Evolutionary conservation across 2,888 invertebrate genomes (phyloP), one percentile per base, ranked within the genome.

Genomic region (Elmis aenea): DNA sequence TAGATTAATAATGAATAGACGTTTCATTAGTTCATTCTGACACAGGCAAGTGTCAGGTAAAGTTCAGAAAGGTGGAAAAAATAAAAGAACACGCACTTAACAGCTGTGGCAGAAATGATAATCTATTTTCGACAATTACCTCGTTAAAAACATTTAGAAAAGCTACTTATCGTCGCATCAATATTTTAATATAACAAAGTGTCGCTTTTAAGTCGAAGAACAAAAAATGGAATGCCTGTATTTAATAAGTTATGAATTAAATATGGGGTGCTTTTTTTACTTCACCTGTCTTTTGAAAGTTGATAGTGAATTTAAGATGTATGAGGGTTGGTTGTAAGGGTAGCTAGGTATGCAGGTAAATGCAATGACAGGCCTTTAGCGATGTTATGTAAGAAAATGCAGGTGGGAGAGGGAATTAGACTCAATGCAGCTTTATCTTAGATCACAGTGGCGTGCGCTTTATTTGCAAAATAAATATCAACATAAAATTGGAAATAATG

Each of bases 281-380:
- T 18, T 18, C 18, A 18, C 18, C 18, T 18, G 5, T 8, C 5
- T 5, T 18, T 8, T 8, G 18, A 18, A 18, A 18, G 8, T 6
- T 18, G 8, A 18, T 6, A 18, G 18, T 18, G 8, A 18, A 6
- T 32, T 28, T 26, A 33, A 31, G 15, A 22, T 30, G 21, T 40
- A 25, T 32, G 35, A 33, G 39, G 44, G 45, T 38, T 29, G 37
- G 47, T 23, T 37, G 36, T 41, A 31, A 21, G 45, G 36, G 41
- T 46, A 37, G 43, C 37, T 27, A 45, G 57, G 56, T 51, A 54
- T 58, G 55, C 63, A 63, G 63, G 63, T 62, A 62, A 57, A 55
- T 59, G 58, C 59, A 62, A 58, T 61, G 58, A 61, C 60, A 60
- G 59, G 55, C 58, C 53, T 57, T 54, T 52, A 51, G 54, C 52